These are phyloP conservation scores for Cylas formicarius DNA, from an alignment of 1,140 invertebrate species.

Conservation along the genomic window DNA sequence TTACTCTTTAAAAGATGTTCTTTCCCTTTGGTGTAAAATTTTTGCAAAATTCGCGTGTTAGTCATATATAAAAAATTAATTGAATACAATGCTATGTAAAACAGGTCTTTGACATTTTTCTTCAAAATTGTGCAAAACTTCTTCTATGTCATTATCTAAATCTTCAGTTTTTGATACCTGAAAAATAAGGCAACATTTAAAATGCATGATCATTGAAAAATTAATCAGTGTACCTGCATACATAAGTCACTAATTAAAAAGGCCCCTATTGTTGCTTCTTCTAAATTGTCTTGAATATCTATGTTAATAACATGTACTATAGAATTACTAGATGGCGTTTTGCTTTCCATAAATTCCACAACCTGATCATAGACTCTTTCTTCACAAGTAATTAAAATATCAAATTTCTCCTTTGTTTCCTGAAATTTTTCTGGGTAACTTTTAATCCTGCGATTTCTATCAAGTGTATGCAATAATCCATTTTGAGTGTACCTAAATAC, in stretches of 20 bases:
- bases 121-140: constrained; percentile 94
- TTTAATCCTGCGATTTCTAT: constrained; percentile 95
- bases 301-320: constrained; percentile 97
- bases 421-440: constrained; percentile 92
- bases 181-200: constrained; percentile 37
- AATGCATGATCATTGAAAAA: constrained; percentile 1
- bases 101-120: constrained; percentile 78
- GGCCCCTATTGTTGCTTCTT: constrained; percentile 99
- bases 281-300: constrained; percentile 99
- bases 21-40: neutral
- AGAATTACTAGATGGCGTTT: constrained; percentile 64
- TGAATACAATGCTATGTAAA: constrained; percentile 90
- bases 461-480: constrained; percentile 96
- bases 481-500: constrained; percentile 91
- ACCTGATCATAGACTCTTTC: constrained; percentile 98
- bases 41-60: neutral
- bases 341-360: constrained; percentile 66
- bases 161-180: constrained; percentile 86
- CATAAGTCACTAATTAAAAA: constrained; percentile 95
- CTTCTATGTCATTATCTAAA: constrained; percentile 97
- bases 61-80: no score
- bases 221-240: constrained; percentile 75
- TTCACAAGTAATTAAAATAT: constrained; percentile 95
- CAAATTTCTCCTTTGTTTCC: constrained; percentile 81
- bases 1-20: neutral